Conservation (phyloP, 2,888 invertebrate genomes). For the Morpho deidamia region DNA sequence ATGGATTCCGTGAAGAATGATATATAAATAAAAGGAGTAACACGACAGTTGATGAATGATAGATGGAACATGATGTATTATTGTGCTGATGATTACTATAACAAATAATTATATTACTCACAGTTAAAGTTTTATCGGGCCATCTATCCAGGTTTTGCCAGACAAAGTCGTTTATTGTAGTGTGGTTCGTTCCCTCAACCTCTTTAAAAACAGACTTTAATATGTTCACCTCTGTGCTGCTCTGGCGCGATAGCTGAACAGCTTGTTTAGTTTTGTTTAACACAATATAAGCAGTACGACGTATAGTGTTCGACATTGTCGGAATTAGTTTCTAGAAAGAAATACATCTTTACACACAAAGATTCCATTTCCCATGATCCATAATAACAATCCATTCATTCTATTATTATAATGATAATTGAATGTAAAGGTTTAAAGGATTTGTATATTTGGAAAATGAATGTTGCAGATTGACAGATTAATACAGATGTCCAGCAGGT, state of each 20-base stretch:
- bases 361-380: too few relatives aligned
- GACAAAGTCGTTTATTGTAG: constrained; percentile 79
- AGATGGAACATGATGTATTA: too few relatives aligned
- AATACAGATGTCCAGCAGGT: too few relatives aligned
- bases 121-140: constrained; percentile 82
- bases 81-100: too few relatives aligned
- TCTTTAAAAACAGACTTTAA: constrained; percentile 70
- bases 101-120: constrained; percentile 56
- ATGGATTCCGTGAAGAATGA: too few relatives aligned
- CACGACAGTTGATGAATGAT: too few relatives aligned
- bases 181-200: constrained; percentile 61
- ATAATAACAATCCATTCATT: too few relatives aligned
- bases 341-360: neutral
- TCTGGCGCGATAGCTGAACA: constrained; percentile 30
- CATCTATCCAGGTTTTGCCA: constrained; percentile 82
- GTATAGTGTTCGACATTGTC: constrained; percentile 37
- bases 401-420: too few relatives aligned
- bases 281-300: constrained; percentile 31
- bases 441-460: too few relatives aligned
- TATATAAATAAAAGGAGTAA: too few relatives aligned
- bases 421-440: too few relatives aligned
- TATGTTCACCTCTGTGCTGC: constrained; percentile 42
- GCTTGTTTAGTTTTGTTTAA: constrained; percentile 29
- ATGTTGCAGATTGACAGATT: too few relatives aligned
- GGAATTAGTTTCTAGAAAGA: neutral